Evolutionary conservation across 2,797 vertebrate species (phyloP).

Genomic region (Hafferia zeledoni): DNA sequence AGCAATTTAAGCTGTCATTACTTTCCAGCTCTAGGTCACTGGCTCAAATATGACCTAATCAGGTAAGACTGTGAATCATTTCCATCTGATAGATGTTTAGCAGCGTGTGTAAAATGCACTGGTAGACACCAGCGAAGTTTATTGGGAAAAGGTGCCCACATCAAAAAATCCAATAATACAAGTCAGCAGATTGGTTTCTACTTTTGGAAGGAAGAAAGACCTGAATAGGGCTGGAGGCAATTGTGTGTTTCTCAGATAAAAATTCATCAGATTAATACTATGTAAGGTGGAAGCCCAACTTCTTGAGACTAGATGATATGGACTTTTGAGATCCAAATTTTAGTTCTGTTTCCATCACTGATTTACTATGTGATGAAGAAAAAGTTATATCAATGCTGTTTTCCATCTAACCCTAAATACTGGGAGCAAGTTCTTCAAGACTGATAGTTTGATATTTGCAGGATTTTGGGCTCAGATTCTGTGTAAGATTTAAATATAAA

Average conservation of each 20-base stretch:
- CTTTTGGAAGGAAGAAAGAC: conserved; percentile 16
- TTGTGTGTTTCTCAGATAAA: not conserved
- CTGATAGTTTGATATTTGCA: not conserved
- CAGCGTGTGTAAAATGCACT: conserved; percentile 3
- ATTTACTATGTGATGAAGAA: not conserved
- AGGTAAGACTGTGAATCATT: conserved; percentile 49
- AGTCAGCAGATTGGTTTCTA: conserved; percentile 1
- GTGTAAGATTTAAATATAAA: not conserved
- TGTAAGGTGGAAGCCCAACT: not conserved
- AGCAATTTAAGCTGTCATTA: conserved; percentile 34
- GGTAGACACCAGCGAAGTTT: conserved; percentile 27
- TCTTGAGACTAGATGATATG: not conserved
- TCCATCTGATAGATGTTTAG: conserved; percentile 41
- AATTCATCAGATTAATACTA: not conserved
- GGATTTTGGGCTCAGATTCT: not conserved
- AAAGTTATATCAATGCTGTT: not conserved
- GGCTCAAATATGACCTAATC: conserved; percentile 54
- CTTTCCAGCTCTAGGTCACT: conserved; percentile 39
- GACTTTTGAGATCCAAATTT: not conserved
- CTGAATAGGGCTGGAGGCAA: not conserved
- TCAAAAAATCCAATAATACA: conserved; percentile 36
- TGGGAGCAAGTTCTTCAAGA: not conserved
- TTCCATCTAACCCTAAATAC: not conserved
- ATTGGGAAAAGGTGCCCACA: conserved; percentile 25
- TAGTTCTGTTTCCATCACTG: not conserved